Base-by-base conservation (phyloP, 2,888 invertebrate genomes). In the Smittia sp. region DNA sequence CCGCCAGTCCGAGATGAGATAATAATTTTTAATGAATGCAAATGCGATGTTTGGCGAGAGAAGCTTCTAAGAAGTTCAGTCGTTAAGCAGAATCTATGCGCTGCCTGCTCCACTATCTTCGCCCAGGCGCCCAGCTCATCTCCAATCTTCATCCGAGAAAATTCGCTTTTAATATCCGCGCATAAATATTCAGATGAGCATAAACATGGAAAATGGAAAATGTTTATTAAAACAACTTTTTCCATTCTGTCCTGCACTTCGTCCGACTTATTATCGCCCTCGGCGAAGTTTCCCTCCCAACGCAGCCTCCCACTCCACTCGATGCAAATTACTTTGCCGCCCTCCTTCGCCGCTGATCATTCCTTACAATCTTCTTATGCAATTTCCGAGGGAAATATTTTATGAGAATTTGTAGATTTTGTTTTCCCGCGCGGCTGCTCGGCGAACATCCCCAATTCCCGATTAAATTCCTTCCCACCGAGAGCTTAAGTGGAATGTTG, bases 141-240 rank as follows among this genome's bases (percentile, higher is more conserved):
- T 11, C 15, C n/a, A 58, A 18, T 4, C 6, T 24, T 27, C 41
- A 27, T 54, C 32, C 25, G 27, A 54, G 27, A 32, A 69, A 54
- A 54, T 27, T 69, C 41, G 41, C 25, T 22, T 69, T 69, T 69
- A 69, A 69, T 69, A 69, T 25, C 52, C 27, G 25, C 18, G 25
- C 69, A 69, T 69, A 69, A 69, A 69, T 69, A 69, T 69, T 69
- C 69, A 69, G 69, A 69, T 69, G 69, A 69, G 69, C 69, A 54
- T 69, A 69, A 69, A 41, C 68, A 68, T 68, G 46, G 46, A 68
- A 54, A 69, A 69, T 52, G 27, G 25, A 69, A 69, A 38, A 67
- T 69, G 69, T 69, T 69, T 69, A 69, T 69, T 69, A 69, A 69
- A 69, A 69, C 52, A 69, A 69, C 69, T 69, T 69, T 69, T 54